Conservation (phyloP, 2,113 vertebrate species). For the Chloroceryle aenea region DNA sequence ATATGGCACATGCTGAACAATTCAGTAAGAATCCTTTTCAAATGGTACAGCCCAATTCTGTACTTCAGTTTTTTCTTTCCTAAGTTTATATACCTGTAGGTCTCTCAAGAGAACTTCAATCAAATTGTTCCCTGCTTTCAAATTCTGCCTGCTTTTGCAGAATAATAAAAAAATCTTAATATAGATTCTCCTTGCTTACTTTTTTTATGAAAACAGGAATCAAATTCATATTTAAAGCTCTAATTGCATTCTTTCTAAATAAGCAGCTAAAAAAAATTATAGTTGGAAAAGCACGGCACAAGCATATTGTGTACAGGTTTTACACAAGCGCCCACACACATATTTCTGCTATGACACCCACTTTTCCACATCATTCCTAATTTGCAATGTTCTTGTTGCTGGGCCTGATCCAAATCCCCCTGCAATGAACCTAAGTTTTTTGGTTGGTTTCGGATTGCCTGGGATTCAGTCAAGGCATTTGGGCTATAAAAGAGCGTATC, state of each 20-base stretch:
- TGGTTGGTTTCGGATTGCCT: constrained; percentile 43
- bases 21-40: background rate
- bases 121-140: background rate
- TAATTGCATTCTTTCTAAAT: background rate
- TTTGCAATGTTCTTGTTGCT: constrained; percentile 41
- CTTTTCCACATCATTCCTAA: constrained; percentile 53
- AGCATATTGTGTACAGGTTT: constrained; percentile 32
- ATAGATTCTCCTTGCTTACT: background rate
- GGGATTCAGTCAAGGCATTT: background rate
- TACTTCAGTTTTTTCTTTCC: background rate
- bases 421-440: background rate
- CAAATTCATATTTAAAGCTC: background rate
- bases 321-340: background rate
- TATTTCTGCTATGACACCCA: constrained; percentile 54
- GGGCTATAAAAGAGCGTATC: constrained; percentile 25
- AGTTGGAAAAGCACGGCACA: background rate
- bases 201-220: background rate
- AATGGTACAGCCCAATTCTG: background rate
- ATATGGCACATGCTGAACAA: background rate
- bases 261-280: background rate
- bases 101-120: background rate
- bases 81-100: background rate
- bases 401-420: constrained; percentile 42
- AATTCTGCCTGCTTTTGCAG: background rate
- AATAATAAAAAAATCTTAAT: background rate